Evolutionary conservation across 1,140 invertebrate species (phyloP).

Genomic region (Atta cephalotes): DNA sequence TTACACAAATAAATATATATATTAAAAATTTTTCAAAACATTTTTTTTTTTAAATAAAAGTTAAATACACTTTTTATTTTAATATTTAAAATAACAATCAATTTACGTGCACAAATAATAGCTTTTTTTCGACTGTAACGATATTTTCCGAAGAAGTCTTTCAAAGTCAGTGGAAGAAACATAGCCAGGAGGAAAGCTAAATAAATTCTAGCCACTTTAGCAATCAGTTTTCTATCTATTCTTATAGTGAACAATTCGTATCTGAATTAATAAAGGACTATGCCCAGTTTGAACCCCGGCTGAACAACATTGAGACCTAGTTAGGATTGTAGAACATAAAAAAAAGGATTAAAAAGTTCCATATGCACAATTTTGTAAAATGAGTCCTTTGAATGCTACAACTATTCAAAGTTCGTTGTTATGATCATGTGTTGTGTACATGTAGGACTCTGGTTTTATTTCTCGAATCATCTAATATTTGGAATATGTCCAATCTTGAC

Average conservation of each 20-base stretch:
- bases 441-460: too few relatives aligned
- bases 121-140: not conserved
- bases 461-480: too few relatives aligned
- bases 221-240: not conserved
- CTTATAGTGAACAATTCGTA: not conserved
- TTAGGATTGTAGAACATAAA: too few relatives aligned
- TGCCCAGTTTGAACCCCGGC: too few relatives aligned
- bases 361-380: too few relatives aligned
- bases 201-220: not conserved
- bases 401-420: too few relatives aligned
- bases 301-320: too few relatives aligned
- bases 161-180: not conserved
- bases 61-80: not conserved
- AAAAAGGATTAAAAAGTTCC: too few relatives aligned
- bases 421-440: too few relatives aligned
- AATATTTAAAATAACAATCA: not conserved
- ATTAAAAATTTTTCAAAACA: not conserved
- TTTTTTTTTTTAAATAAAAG: not conserved
- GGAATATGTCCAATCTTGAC: too few relatives aligned
- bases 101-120: not conserved
- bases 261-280: not conserved
- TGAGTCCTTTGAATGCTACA: too few relatives aligned
- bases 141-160: not conserved
- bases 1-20: not conserved
- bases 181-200: conserved; percentile 1